Evolutionary conservation across 2,888 invertebrate genomes (phyloP).

Genomic region (Papilio gigon): DNA sequence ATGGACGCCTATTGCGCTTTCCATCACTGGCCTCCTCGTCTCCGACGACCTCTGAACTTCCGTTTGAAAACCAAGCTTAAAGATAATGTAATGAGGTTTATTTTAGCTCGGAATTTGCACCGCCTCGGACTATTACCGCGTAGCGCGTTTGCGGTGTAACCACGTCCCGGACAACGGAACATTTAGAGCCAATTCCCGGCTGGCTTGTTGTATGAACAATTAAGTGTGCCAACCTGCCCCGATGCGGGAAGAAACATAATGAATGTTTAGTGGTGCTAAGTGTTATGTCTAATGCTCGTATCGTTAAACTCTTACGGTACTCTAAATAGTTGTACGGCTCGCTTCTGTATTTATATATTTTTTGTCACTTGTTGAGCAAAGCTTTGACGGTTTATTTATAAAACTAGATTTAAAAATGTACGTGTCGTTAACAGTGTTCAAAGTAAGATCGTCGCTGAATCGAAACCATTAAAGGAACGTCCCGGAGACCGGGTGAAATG

Average conservation of each 20-base stretch:
- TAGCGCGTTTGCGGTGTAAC: slow-evolving; percentile 70
- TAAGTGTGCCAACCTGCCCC: slow-evolving; percentile 74
- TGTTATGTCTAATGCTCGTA: slow-evolving; percentile 59
- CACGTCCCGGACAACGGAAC: slow-evolving; percentile 72
- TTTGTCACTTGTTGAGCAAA: slow-evolving; percentile 42
- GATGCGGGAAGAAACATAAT: slow-evolving; percentile 73
- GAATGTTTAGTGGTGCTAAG: slow-evolving; percentile 72
- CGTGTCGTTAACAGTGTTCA: slow-evolving; percentile 56
- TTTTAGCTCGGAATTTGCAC: slow-evolving; percentile 59
- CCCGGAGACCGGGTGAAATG: slow-evolving; percentile 75
- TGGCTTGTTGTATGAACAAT: slow-evolving; percentile 81
- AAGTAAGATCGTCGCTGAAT: slow-evolving; percentile 69
- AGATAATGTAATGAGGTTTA: slow-evolving; percentile 60
- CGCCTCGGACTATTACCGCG: slow-evolving; percentile 60
- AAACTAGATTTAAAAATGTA: slow-evolving; percentile 44
- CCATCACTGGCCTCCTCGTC: slow-evolving; percentile 64
- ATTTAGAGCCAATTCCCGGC: slow-evolving; percentile 78
- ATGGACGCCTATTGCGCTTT: slow-evolving; percentile 76
- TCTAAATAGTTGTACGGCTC: slow-evolving; percentile 35
- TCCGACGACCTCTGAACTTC: slow-evolving; percentile 44
- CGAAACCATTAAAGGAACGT: slow-evolving; percentile 67
- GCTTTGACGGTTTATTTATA: slow-evolving; percentile 33
- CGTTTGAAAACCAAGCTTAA: slow-evolving; percentile 58
- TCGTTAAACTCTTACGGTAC: slow-evolving; percentile 47
- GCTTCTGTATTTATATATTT: slow-evolving; percentile 37